phyloP scores from a whole-genome alignment of 2,888 invertebrate species.

The Clistopyga incitator region DNA sequence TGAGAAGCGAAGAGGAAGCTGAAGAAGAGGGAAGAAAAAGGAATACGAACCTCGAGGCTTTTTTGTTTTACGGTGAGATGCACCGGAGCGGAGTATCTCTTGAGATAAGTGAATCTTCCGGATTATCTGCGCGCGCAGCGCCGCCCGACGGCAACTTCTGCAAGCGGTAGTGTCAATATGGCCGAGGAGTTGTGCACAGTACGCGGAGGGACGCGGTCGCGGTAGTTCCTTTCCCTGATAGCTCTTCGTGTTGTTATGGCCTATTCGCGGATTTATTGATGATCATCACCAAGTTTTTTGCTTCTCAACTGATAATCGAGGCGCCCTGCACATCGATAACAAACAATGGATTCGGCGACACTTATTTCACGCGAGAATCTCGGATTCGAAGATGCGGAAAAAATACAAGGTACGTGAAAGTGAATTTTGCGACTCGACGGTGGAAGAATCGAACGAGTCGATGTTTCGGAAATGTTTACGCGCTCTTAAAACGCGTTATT shows the following conservation, averaged over 20 bases:
- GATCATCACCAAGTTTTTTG: background rate
- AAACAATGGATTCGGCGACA: slow-evolving; percentile 48
- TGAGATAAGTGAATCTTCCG: slow-evolving; percentile 29
- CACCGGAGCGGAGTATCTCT: slow-evolving; percentile 14
- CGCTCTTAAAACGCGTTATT: background rate
- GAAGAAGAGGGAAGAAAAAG: background rate
- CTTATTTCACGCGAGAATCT: background rate
- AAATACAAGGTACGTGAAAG: slow-evolving; percentile 49
- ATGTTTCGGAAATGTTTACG: background rate
- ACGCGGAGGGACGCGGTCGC: slow-evolving; percentile 64
- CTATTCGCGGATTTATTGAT: background rate
- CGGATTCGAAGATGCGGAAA: slow-evolving; percentile 36
- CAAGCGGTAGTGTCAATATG: slow-evolving; percentile 69
- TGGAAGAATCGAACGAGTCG: background rate
- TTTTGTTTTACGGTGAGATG: slow-evolving; percentile 11
- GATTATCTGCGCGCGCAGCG: slow-evolving; percentile 33
- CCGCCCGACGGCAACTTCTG: slow-evolving; percentile 9
- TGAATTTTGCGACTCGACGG: background rate
- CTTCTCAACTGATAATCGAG: background rate
- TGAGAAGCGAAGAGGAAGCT: background rate
- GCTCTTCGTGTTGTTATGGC: slow-evolving; percentile 30
- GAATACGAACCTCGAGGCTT: background rate
- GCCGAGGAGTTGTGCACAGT: slow-evolving; percentile 63
- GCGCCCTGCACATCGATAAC: background rate
- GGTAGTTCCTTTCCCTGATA: slow-evolving; percentile 46